Conservation (phyloP, 1,140 invertebrate species). For the Heliconius hewitsoni region DNA sequence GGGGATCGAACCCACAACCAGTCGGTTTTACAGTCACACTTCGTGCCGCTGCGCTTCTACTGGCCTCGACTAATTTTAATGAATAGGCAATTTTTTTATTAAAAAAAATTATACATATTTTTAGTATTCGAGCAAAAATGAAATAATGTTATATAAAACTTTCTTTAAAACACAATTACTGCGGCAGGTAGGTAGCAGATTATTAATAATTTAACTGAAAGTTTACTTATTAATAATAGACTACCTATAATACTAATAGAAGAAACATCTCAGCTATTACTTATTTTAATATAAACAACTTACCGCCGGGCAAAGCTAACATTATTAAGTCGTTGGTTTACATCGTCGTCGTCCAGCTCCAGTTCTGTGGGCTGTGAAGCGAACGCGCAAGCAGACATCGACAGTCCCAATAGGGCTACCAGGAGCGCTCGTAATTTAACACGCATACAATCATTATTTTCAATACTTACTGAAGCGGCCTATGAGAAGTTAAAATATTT, state of each 20-base stretch:
- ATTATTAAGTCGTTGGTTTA: slow-evolving; percentile 65
- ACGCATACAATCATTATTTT: slow-evolving; percentile 50
- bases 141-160: too few species aligned
- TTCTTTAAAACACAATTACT: too few species aligned
- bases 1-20: too few species aligned
- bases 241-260: too few species aligned
- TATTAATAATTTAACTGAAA: too few species aligned
- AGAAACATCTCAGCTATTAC: background rate
- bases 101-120: too few species aligned
- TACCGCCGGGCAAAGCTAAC: slow-evolving; percentile 72
- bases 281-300: slow-evolving; percentile 13
- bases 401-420: slow-evolving; percentile 67
- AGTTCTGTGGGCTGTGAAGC: slow-evolving; percentile 70
- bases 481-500: slow-evolving; percentile 19
- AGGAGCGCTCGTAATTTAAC: slow-evolving; percentile 64
- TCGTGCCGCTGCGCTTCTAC: too few species aligned
- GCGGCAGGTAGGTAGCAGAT: too few species aligned
- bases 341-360: slow-evolving; percentile 68
- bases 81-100: too few species aligned
- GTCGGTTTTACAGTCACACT: too few species aligned
- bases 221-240: background rate
- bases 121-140: too few species aligned
- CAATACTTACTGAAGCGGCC: slow-evolving; percentile 36
- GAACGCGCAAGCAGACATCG: slow-evolving; percentile 71
- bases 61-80: too few species aligned